Conservation (phyloP, 1,140 invertebrate species). For the Drosophila ananassae region DNA sequence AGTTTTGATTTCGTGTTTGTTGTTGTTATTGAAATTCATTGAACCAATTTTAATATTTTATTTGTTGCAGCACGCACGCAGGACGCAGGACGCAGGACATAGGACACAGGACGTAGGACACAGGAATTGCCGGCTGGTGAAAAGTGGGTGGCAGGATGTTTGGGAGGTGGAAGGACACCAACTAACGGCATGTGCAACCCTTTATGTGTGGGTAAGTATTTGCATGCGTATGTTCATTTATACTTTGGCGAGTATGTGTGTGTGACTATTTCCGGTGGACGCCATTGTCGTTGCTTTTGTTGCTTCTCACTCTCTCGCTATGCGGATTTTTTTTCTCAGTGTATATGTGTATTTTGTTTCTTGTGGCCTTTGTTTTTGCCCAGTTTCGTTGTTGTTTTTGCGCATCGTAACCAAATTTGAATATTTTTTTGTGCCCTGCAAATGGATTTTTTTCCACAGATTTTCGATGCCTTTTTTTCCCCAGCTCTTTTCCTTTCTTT, state of each 20-base stretch:
- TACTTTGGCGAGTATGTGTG: conserved; percentile 7
- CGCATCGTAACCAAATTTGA: conserved; percentile 80
- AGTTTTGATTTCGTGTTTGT: conserved; percentile 83
- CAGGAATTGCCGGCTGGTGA: conserved; percentile 1
- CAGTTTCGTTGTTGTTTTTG: conserved; percentile 70
- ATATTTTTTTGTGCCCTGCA: conserved; percentile 63
- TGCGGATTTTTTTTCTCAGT: conserved; percentile 28
- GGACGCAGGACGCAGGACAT: conserved; percentile 19
- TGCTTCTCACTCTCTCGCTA: conserved; percentile 26
- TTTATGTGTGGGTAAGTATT: conserved; percentile 50
- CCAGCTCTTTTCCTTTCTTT: conserved; percentile 37
- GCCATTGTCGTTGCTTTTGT: conserved; percentile 68
- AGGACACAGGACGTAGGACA: conserved; percentile 18
- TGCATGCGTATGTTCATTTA: conserved; percentile 37
- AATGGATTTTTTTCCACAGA: conserved; percentile 81
- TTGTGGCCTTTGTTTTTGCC: conserved; percentile 72
- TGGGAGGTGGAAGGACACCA: conserved; percentile 29
- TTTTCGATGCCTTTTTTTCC: conserved; percentile 71
- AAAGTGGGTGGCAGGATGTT: conserved; percentile 1
- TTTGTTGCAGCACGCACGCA: conserved; percentile 80
- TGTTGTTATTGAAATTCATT: conserved; percentile 83
- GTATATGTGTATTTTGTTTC: conserved; percentile 41
- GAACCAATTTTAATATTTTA: conserved; percentile 83
- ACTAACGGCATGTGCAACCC: conserved; percentile 78
- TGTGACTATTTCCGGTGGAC: conserved; percentile 77